Evolutionary conservation across 2,888 invertebrate species (phyloP), one percentile per base, ranked within the genome.

Genomic region (Bugulina stolonifera): DNA sequence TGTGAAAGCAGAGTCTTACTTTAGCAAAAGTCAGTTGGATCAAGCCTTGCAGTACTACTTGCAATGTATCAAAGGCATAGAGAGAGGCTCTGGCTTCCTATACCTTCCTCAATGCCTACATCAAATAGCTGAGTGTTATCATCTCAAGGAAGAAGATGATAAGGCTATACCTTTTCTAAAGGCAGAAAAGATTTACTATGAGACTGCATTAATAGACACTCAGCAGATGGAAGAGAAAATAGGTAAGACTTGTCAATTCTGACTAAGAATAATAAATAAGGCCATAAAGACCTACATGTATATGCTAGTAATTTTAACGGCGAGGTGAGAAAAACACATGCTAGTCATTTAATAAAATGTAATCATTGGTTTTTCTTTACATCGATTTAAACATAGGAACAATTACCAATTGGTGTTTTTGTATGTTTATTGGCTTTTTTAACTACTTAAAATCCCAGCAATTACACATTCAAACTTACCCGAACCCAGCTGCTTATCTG

Each of bases 121-220:
- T 74, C 79, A 79, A 76, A 81, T 81, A 74, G 77, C 80, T 64
- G 35, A 54, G 23, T 58, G 58, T 27, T 54, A 35, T 2, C 0
- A 29, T 35, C n/a, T n/a, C 23, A 71, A 29, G 27, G 54, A 55
- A 10, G 29, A 58, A 81, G 82, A 78, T 78, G 80, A 81, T 3
- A 81, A 80, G 69, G 81, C 82, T 5, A 77, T 82, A 25, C 81
- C 81, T 70, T 82, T 82, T 75, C 78, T 81, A 27, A 81, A 82
- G 73, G 82, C 82, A 64, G 83, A 83, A 75, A 82, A 82, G 72
- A 73, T 83, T 72, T 82, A 78, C 73, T 82, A 82, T 76, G 82
- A 82, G 73, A 79, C 79, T 75, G 80, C 80, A 0, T 74, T 82
- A 23, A 78, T 82, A 71, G 80, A 80, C 73, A 79, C 79, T 14